Evolutionary conservation across 2,797 vertebrate species (phyloP).

Genomic region (Scarus forsteni): DNA sequence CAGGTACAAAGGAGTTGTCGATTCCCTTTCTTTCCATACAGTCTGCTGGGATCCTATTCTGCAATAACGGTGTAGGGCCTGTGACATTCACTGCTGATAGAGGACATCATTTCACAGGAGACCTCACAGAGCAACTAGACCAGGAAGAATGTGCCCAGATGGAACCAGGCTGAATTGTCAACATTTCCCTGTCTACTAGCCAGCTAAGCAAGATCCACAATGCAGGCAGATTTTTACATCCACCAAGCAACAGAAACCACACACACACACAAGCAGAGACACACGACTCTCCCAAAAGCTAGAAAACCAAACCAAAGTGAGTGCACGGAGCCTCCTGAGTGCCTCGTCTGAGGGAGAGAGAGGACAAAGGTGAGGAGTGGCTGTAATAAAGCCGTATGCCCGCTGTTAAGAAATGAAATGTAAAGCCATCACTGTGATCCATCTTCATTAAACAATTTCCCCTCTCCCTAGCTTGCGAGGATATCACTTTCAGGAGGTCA

Average conservation of each 20-base stretch:
- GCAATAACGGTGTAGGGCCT: constrained; percentile 73
- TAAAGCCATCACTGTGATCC: constrained; percentile 87
- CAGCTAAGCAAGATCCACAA: constrained; percentile 79
- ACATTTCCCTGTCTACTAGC: constrained; percentile 81
- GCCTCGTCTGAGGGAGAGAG: constrained; percentile 62
- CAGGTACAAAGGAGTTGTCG: constrained; percentile 44
- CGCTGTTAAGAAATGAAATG: constrained; percentile 88
- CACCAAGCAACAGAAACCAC: constrained; percentile 63
- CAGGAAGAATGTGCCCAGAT: constrained; percentile 78
- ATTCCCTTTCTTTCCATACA: constrained; percentile 52
- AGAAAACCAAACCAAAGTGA: constrained; percentile 70
- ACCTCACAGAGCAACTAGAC: constrained; percentile 83
- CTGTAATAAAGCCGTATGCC: constrained; percentile 89
- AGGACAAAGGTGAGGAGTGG: constrained; percentile 84
- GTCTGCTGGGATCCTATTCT: constrained; percentile 75
- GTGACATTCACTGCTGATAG: constrained; percentile 87
- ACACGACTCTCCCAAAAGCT: constrained; percentile 29
- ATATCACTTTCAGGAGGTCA: constrained; percentile 85
- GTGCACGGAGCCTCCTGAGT: constrained; percentile 71
- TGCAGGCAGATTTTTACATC: constrained; percentile 80
- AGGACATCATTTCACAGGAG: constrained; percentile 88
- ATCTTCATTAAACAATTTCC: constrained; percentile 87
- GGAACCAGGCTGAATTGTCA: constrained; percentile 83
- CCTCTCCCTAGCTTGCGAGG: constrained; percentile 81
- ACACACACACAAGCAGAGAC: constrained; percentile 5